phyloP scores from a whole-genome alignment of 2,113 vertebrate species.

The Hepsetus odoe region DNA sequence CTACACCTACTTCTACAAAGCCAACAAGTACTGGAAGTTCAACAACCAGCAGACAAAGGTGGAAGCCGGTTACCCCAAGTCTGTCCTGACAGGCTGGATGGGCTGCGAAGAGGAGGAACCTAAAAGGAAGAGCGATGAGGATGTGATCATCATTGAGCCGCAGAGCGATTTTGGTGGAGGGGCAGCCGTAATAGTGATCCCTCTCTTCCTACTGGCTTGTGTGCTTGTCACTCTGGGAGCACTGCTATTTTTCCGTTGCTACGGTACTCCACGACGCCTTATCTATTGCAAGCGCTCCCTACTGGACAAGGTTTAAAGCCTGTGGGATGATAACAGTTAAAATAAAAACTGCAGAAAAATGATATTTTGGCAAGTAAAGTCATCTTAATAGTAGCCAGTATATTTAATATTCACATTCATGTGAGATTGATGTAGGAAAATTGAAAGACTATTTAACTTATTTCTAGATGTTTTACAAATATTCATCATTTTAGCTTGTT shows the following conservation, averaged over 20 bases:
- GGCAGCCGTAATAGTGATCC: constrained; percentile 77
- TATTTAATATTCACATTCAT: neutral
- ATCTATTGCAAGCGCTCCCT: constrained; percentile 91
- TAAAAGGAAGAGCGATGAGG: constrained; percentile 72
- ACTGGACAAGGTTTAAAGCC: constrained; percentile 88
- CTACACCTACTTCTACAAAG: constrained; percentile 92
- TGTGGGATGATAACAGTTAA: constrained; percentile 54
- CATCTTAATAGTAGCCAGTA: neutral
- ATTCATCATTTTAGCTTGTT: no score
- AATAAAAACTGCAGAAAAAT: neutral
- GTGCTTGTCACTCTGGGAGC: constrained; percentile 81
- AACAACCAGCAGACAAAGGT: constrained; percentile 91
- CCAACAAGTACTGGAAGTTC: constrained; percentile 92
- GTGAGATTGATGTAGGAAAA: neutral
- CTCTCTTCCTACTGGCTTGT: constrained; percentile 81
- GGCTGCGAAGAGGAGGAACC: constrained; percentile 79
- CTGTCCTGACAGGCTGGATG: constrained; percentile 86
- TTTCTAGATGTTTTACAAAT: neutral
- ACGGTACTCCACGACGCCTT: constrained; percentile 86
- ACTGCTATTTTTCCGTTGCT: constrained; percentile 84
- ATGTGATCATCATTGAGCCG: constrained; percentile 82
- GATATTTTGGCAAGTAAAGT: neutral
- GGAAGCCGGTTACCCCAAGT: constrained; percentile 88
- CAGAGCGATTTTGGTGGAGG: constrained; percentile 60
- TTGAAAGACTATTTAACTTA: neutral